Evolutionary conservation across 1,140 invertebrate genomes (phyloP).

Genomic region (Drosophila parabipectinata): DNA sequence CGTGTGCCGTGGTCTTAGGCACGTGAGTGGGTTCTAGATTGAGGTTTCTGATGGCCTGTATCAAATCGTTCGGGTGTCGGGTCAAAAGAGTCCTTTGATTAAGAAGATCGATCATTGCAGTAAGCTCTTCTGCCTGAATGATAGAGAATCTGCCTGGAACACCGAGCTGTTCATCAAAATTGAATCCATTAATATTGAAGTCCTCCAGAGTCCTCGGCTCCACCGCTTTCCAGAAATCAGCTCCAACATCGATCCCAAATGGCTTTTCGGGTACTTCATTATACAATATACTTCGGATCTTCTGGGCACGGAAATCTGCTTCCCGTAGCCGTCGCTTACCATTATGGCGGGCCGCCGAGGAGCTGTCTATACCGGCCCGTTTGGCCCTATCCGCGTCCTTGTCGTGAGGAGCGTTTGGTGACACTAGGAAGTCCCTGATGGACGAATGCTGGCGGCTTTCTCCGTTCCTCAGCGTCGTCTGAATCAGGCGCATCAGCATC

Average conservation of each 20-base stretch:
- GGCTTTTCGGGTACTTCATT: too few relatives aligned
- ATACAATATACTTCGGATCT: not conserved
- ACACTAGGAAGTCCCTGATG: not conserved
- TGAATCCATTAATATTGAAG: not conserved
- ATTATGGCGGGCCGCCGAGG: slow-evolving; percentile 24
- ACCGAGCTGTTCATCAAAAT: not conserved
- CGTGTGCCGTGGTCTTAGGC: too few relatives aligned
- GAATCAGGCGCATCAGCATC: slow-evolving; percentile 21
- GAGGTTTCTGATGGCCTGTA: not conserved
- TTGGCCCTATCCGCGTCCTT: not conserved
- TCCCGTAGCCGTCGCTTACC: slow-evolving; percentile 9
- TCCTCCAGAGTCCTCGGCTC: not conserved
- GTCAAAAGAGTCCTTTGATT: not conserved
- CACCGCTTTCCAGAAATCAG: not conserved
- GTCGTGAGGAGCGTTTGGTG: not conserved
- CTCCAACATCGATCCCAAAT: not conserved
- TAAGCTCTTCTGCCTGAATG: not conserved
- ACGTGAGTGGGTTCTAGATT: too few relatives aligned
- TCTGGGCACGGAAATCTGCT: not conserved
- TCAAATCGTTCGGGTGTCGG: not conserved
- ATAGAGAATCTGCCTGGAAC: not conserved
- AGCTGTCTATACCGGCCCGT: slow-evolving; percentile 20
- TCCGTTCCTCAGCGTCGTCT: slow-evolving; percentile 3
- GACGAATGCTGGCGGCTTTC: not conserved
- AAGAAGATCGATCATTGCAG: not conserved